These are phyloP conservation scores for Drosophila fungiperda DNA, from an alignment of 2,888 invertebrate species.

Conservation along the genomic window DNA sequence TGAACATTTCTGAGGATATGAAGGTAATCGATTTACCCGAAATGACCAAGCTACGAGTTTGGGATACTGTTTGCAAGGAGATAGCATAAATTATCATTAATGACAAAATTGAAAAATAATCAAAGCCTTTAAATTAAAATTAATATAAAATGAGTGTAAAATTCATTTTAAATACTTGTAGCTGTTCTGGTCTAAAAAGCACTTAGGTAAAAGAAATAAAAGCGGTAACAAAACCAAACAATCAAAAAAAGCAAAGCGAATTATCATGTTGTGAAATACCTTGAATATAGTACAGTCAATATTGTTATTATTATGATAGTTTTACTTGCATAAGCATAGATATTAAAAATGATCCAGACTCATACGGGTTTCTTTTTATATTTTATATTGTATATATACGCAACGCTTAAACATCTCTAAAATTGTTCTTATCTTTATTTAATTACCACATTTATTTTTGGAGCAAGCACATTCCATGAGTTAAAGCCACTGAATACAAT, in stretches of 20 bases:
- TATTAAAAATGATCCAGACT: not conserved
- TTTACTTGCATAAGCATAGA: not conserved
- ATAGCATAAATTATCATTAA: not conserved
- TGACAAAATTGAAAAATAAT: not conserved
- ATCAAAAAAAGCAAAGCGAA: not conserved
- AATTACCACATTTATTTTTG: not conserved
- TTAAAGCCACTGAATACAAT: too few species aligned
- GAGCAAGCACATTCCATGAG: not conserved
- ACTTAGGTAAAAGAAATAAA: not conserved
- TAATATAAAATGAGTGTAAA: not conserved
- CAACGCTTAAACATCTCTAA: not conserved
- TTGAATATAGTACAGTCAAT: not conserved
- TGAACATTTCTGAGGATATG: conserved; percentile 77
- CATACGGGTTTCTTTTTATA: not conserved
- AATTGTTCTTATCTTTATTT: not conserved
- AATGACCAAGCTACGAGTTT: conserved; percentile 71
- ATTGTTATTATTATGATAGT: not conserved
- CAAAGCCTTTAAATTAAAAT: conserved; percentile 22
- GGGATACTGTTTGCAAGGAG: conserved; percentile 75
- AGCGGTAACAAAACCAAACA: not conserved
- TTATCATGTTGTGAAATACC: not conserved
- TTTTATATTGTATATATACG: not conserved
- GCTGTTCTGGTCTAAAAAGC: too few species aligned
- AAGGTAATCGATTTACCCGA: conserved; percentile 80
- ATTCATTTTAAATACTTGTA: not conserved